Evolutionary conservation across 1,140 invertebrate genomes (phyloP), one percentile per base, ranked within the genome.

Genomic region (Pteromalus puparum): DNA sequence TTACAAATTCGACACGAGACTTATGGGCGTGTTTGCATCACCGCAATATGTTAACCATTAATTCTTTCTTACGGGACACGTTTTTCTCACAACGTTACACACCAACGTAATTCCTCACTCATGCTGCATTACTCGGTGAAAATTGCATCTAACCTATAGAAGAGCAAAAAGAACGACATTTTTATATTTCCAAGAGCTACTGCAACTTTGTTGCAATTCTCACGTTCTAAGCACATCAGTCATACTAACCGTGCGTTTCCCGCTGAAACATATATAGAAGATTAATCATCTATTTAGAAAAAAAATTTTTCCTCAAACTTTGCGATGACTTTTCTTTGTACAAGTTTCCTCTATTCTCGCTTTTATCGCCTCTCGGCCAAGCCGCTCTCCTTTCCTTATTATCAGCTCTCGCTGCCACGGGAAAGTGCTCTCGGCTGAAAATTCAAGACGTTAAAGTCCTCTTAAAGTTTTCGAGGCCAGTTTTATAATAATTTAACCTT

Each of bases 401-500:
- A 81, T 81, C 70, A 81, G 46, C 5, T 34, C 1, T 81, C 7
- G n/a, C 67, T 24, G 53, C 46, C 1, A 7, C 26, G 72, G 9
- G 9, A 81, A 73, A 34, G 1, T 61, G 30, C 67, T 21, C 67
- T 61, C 26, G 1, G 4, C 46, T 13, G 70, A 46, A 70, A 81
- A 53, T 74, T 61, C 42, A 74, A 53, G 24, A 74, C 26, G 26
- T 81, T 81, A 81, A 81, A 74, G 26, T 81, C 70, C n/a, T 74
- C 34, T 74, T 81, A 73, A 38, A 81, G 70, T 74, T 81, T 74
- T n/a, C 38, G 38, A n/a, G 68, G 21, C 9, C 46, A 81, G 28
- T 81, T 74, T 73, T 74, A 30, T 74, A 81, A 73, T 81, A 81
- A 81, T 81, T 81, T 30, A 53, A 28, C 21, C 24, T 48, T 70